A percentile compares a stretch with the other conserved stretches of the same genome.
These are phyloP conservation scores for Onthophagus taurus DNA, from an alignment of 1,140 invertebrate genomes.

Conservation along the genomic window DNA sequence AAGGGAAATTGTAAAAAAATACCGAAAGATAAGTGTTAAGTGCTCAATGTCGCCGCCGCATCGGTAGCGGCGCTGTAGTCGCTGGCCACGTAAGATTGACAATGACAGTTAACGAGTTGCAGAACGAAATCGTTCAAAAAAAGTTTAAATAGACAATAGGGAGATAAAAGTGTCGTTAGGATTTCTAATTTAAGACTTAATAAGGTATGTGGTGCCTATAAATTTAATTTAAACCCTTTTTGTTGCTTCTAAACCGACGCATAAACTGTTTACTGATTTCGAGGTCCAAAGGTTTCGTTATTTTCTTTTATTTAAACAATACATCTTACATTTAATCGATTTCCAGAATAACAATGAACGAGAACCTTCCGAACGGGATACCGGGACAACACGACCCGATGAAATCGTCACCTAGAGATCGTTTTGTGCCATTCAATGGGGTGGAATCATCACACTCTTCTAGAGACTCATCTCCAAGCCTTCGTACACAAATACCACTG, in stretches of 20 bases:
- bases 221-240: too few species aligned
- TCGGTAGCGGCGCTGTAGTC: slow-evolving; percentile 13
- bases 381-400: slow-evolving; percentile 18
- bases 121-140: slow-evolving; percentile 3
- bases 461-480: slow-evolving; percentile 31
- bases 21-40: too few species aligned
- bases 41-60: too few species aligned
- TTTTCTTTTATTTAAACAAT: neutral
- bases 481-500: slow-evolving; percentile 24
- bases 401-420: slow-evolving; percentile 8
- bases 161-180: neutral
- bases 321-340: too few species aligned
- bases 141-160: slow-evolving; percentile 1
- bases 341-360: slow-evolving; percentile 6
- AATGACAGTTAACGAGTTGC: slow-evolving; percentile 17
- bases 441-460: slow-evolving; percentile 32
- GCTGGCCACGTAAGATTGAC: slow-evolving; percentile 24
- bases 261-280: too few species aligned
- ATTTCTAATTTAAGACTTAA: too few species aligned
- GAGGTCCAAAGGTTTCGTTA: too few species aligned
- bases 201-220: too few species aligned
- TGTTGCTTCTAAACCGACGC: too few species aligned
- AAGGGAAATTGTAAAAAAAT: too few species aligned
- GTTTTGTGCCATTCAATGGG: slow-evolving; percentile 27
- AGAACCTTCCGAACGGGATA: slow-evolving; percentile 27